A percentile compares a stretch with the other conserved stretches of the same genome.
These are phyloP conservation scores for Geococcyx californianus DNA, from an alignment of 2,113 vertebrate genomes.

Conservation along the genomic window DNA sequence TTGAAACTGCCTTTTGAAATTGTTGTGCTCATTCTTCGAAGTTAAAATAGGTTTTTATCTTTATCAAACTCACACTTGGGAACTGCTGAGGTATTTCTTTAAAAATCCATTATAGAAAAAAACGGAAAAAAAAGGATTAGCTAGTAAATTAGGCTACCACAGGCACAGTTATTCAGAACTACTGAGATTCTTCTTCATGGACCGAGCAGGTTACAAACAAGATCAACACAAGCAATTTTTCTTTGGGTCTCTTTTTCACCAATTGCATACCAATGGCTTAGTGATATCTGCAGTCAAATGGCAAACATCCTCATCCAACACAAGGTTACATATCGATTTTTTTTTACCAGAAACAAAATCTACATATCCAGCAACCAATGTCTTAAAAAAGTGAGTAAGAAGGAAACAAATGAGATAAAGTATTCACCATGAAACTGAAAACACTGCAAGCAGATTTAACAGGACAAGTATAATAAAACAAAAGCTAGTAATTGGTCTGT, in stretches of 20 bases:
- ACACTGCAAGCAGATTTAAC: not conserved
- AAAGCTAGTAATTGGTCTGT: not conserved
- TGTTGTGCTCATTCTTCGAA: fast-evolving
- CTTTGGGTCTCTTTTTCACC: not conserved
- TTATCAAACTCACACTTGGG: not conserved
- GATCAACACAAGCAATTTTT: not conserved
- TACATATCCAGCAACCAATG: not conserved
- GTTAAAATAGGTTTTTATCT: not conserved
- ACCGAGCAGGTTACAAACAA: not conserved
- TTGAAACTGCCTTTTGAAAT: not conserved
- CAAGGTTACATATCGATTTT: not conserved
- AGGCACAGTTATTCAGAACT: not conserved
- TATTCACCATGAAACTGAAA: not conserved
- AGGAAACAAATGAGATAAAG: not conserved
- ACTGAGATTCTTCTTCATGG: not conserved
- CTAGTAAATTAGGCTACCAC: not conserved
- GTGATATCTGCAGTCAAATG: not conserved
- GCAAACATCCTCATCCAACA: not conserved
- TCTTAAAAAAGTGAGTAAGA: not conserved
- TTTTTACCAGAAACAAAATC: not conserved
- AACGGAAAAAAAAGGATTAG: not conserved
- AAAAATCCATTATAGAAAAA: not conserved
- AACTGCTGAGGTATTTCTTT: not conserved
- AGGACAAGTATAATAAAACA: not conserved
- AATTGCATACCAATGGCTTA: fast-evolving